Percentiles rank a stretch among this genome's conserved stretches.
phyloP scores from a whole-genome alignment of 1,140 invertebrate genomes.

The Lepidotrigona ventralis region DNA sequence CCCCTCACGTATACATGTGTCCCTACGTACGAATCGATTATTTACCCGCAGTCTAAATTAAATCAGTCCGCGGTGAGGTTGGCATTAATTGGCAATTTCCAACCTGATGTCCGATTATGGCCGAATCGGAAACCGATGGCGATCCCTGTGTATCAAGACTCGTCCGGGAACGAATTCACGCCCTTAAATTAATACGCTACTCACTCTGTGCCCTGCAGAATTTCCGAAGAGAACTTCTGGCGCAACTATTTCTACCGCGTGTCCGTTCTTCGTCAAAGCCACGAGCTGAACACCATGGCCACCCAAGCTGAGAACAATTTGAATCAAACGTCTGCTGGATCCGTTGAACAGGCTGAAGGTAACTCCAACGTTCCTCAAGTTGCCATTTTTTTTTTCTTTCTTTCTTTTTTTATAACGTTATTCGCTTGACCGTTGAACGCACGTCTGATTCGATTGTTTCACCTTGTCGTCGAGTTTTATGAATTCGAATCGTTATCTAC shows the following conservation, averaged over 20 bases:
- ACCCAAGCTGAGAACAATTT: constrained; percentile 75
- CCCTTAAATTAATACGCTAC: constrained; percentile 23
- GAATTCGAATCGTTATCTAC: too few relatives aligned
- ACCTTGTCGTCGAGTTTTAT: too few relatives aligned
- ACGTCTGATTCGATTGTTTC: background rate
- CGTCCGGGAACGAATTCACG: background rate
- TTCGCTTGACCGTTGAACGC: background rate
- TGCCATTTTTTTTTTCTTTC: background rate
- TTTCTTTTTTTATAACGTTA: background rate
- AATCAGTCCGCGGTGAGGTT: constrained; percentile 4
- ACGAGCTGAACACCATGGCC: constrained; percentile 89
- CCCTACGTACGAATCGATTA: background rate
- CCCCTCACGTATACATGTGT: too few relatives aligned
- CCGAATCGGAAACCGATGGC: background rate
- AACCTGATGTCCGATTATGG: constrained; percentile 16
- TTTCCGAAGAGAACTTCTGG: constrained; percentile 99
- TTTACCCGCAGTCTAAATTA: constrained; percentile 21
- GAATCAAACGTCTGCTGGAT: constrained; percentile 72
- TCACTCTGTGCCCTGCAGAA: constrained; percentile 82
- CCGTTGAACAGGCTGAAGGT: constrained; percentile 78
- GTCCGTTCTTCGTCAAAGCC: constrained; percentile 97
- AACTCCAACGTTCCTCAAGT: constrained; percentile 42
- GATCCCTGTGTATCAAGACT: background rate
- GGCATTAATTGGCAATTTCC: constrained; percentile 41
- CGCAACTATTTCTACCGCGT: constrained; percentile 99